Percentiles rank a stretch among this genome's conserved stretches.
These are phyloP conservation scores for Magallana ariakensis DNA, from an alignment of 1,140 invertebrate genomes.

Conservation along the genomic window DNA sequence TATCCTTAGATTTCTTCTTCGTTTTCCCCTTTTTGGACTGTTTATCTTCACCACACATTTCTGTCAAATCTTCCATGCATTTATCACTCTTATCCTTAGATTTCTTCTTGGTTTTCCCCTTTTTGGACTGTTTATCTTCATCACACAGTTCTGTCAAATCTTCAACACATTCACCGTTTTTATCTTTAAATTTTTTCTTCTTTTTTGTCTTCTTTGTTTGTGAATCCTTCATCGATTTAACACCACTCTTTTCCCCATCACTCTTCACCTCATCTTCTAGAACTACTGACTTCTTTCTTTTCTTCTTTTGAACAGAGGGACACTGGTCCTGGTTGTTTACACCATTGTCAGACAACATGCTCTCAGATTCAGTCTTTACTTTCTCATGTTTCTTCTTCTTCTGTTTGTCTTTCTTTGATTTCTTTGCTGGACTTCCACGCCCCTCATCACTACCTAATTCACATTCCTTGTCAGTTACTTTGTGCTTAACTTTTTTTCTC, in stretches of 20 bases:
- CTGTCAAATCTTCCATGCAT: no score
- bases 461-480: no score
- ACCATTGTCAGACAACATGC: background rate
- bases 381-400: conserved; percentile 37
- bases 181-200: background rate
- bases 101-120: background rate
- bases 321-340: background rate
- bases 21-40: background rate
- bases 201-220: conserved; percentile 43
- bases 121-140: background rate
- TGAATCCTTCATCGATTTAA: background rate
- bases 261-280: background rate
- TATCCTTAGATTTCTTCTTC: background rate
- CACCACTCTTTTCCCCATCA: background rate
- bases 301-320: conserved; percentile 16
- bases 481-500: conserved; percentile 37
- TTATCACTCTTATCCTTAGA: background rate
- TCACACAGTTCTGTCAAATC: background rate
- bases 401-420: background rate
- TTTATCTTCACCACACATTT: background rate
- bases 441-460: background rate
- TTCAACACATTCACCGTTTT: no score
- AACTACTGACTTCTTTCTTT: background rate
- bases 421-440: background rate
- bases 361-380: background rate